These are phyloP conservation scores for rabbit (Oryctolagus cuniculus) DNA, from an alignment of 2,113 vertebrate genomes.

Conservation along the genomic window DNA sequence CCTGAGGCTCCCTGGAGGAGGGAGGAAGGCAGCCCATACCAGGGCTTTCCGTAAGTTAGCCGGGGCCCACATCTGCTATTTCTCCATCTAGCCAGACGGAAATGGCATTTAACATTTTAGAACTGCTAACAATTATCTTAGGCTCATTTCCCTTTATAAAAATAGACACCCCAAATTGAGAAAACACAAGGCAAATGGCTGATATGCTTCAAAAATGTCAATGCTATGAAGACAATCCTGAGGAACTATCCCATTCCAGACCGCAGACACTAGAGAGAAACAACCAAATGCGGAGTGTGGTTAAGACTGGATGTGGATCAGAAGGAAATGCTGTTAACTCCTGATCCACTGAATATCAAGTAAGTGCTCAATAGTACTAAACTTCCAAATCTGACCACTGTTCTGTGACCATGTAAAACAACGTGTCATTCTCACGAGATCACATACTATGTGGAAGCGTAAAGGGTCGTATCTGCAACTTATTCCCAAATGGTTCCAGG, in stretches of 20 bases:
- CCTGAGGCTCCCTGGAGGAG: background rate
- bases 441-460: background rate
- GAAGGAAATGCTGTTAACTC: conserved; percentile 12
- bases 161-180: background rate
- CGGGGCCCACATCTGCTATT: background rate
- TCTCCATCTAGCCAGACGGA: background rate
- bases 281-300: background rate
- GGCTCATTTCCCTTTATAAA: background rate
- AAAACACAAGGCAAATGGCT: background rate
- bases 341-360: background rate
- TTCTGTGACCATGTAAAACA: background rate
- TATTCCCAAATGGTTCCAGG: background rate
- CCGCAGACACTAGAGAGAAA: background rate
- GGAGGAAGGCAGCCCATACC: background rate
- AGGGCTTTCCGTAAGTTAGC: background rate
- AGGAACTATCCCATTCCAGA: background rate
- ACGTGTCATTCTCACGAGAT: background rate
- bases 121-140: conserved; percentile 23
- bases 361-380: conserved; percentile 28
- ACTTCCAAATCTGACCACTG: background rate
- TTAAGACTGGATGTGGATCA: background rate
- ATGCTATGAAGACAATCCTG: background rate
- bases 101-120: conserved; percentile 14
- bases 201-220: conserved; percentile 37
- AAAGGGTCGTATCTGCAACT: background rate